These are phyloP conservation scores for Thamnaconus septentrionalis DNA, from an alignment of 2,113 vertebrate species.

Conservation along the genomic window DNA sequence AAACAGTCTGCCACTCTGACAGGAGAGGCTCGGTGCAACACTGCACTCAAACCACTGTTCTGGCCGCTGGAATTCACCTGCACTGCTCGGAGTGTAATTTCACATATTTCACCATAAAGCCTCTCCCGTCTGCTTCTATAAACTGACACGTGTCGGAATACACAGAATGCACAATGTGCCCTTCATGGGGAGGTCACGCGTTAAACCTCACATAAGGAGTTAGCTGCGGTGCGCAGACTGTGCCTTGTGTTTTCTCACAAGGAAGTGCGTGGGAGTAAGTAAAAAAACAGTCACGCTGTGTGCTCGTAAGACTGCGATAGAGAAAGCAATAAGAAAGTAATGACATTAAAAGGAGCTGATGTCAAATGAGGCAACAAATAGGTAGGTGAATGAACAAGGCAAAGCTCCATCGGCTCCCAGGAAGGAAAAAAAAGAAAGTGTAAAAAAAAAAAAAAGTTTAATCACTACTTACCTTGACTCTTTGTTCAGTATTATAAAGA, in stretches of 20 bases:
- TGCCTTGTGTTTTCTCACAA: not conserved
- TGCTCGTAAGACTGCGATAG: not conserved
- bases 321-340: not conserved
- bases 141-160: not conserved
- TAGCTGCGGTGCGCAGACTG: not conserved
- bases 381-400: not conserved
- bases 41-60: not conserved
- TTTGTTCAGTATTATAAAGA: too few relatives aligned
- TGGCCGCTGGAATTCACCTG: not conserved
- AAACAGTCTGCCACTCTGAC: too few relatives aligned
- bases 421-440: not conserved
- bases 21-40: slow-evolving; percentile 1
- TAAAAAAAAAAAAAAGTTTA: not conserved
- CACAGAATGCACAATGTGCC: not conserved
- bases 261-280: slow-evolving; percentile 9
- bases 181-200: too few relatives aligned
- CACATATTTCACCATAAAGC: not conserved
- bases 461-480: not conserved
- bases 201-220: too few relatives aligned
- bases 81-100: not conserved
- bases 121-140: not conserved
- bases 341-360: not conserved
- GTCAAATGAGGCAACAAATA: slow-evolving; percentile 2
- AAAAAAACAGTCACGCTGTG: slow-evolving; percentile 4
- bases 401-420: not conserved